Conservation (phyloP, 2,888 invertebrate species). For the Cabera pusaria region DNA sequence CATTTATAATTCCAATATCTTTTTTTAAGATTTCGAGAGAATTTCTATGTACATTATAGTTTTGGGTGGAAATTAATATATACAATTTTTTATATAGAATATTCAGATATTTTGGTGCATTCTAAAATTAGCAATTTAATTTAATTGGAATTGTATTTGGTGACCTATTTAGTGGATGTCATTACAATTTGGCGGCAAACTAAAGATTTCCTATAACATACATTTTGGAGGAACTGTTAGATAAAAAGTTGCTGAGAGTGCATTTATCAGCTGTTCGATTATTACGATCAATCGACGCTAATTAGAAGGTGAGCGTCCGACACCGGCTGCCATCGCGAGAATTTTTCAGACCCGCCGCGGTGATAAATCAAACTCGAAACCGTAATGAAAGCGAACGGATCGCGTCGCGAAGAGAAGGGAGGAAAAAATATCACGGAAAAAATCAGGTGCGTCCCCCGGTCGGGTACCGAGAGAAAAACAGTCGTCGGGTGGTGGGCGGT, state of each 20-base stretch:
- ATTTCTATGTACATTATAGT: no score
- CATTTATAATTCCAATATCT: no score
- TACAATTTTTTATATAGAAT: no score
- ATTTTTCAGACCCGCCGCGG: slow-evolving; percentile 79
- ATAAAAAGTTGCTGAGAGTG: slow-evolving; percentile 13
- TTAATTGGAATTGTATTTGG: no score
- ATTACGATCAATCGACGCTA: slow-evolving; percentile 74
- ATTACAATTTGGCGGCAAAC: no score
- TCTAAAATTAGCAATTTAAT: no score
- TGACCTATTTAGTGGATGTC: no score
- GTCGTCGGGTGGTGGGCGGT: slow-evolving; percentile 60
- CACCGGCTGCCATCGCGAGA: slow-evolving; percentile 75
- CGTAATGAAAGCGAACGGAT: slow-evolving; percentile 84
- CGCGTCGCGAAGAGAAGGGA: slow-evolving; percentile 81
- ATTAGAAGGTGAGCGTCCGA: slow-evolving; percentile 78
- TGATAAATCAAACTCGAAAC: slow-evolving; percentile 84
- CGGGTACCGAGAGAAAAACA: slow-evolving; percentile 79
- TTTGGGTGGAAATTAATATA: no score
- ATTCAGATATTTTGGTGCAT: no score
- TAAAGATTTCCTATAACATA: no score
- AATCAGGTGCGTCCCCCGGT: slow-evolving; percentile 83
- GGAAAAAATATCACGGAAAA: slow-evolving; percentile 84
- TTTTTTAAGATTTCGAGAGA: no score
- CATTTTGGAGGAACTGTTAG: slow-evolving; percentile 6
- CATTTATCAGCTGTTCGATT: slow-evolving; percentile 36